A percentile compares a stretch with the other conserved stretches of the same genome.
Conservation (phyloP, 2,797 vertebrate species). For the Muscicapa striata region DNA sequence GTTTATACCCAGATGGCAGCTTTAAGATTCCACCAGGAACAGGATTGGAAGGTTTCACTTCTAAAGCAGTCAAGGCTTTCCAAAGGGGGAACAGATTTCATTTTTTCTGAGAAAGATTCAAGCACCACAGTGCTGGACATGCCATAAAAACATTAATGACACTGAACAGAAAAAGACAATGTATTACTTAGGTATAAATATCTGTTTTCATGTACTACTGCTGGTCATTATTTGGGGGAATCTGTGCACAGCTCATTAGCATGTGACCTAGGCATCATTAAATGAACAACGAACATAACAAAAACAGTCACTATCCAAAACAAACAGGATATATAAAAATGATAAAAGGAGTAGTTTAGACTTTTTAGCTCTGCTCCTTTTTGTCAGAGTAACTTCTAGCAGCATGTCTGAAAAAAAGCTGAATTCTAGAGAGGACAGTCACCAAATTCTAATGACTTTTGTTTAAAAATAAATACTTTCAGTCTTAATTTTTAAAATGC, state of each 20-base stretch:
- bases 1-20: neutral
- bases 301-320: neutral
- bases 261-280: neutral
- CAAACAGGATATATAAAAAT: neutral
- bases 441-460: neutral
- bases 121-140: neutral
- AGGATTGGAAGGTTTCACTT: neutral
- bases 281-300: neutral
- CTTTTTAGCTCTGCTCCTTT: neutral
- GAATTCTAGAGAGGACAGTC: neutral
- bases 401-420: neutral
- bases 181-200: neutral
- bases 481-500: neutral
- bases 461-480: neutral
- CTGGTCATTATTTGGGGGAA: neutral
- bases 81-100: neutral
- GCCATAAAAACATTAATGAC: neutral
- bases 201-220: neutral
- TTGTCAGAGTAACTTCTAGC: neutral
- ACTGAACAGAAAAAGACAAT: neutral
- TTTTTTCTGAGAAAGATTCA: neutral
- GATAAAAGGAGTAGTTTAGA: neutral
- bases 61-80: neutral
- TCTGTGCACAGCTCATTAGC: neutral
- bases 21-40: neutral